Base-by-base conservation (phyloP, 2,888 invertebrate species). In the Esperia sulphurella region DNA sequence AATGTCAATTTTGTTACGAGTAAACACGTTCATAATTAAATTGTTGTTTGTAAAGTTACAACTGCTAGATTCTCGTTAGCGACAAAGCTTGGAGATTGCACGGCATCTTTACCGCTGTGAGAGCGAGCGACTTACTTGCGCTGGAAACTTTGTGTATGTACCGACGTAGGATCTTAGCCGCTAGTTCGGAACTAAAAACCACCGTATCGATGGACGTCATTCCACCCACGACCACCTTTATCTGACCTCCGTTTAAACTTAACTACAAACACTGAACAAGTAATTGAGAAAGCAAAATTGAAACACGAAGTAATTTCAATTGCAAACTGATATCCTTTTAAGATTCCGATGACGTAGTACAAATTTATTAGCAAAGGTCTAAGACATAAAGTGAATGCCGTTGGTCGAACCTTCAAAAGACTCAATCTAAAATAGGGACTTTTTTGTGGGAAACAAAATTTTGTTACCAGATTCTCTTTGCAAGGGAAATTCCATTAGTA, bases 401-500 rank as follows among this genome's bases (percentile, higher is more conserved):
- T 41, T 29, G 35, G 38, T 30, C 12, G 50, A 53, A 57, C 52
- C 50, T 57, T 65, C 54, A 65, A 66, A 67, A 44, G 53, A 50
- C 55, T 51, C 57, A 57, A 59, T 35, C n/a, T 35, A 56, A 57
- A 21, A 21, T 21, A 21, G 21, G 40, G 40, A 53, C 54, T 55
- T 62, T 52, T 54, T 53, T 53, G 41, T 37, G 53, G 55, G 49
- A 56, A 62, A 65, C 58, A 56, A 63, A 68, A 71, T 70, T 65
- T 52, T 49, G 54, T 67, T 67, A 65, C 59, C 60, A 55, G 63
- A 68, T 65, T 66, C 51, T 51, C 59, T 68, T 63, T 59, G 52
- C 53, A 57, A 62, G 55, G 53, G 47, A 62, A 68, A 72, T 71
- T 65, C 54, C 51, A 69, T 74, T 72, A 69, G 60, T 59, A 56